Evolutionary conservation across 1,140 invertebrate genomes (phyloP).

Genomic region (Pseudomyrmex flavicornis): DNA sequence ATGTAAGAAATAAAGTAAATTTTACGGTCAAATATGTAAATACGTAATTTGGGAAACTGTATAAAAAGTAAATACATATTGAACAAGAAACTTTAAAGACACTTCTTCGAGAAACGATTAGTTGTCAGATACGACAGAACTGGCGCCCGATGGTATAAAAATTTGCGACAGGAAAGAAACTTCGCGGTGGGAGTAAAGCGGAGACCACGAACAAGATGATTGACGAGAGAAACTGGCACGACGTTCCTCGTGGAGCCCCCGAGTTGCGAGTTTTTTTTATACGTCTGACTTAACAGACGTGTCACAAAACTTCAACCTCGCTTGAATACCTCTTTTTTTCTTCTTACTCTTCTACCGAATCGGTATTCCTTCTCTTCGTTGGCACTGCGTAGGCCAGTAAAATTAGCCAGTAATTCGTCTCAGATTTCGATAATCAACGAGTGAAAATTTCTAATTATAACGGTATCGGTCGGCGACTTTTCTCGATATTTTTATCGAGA

Average conservation of each 20-base stretch:
- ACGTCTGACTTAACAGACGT: constrained; percentile 11
- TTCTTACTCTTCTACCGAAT: not conserved
- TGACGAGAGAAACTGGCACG: constrained; percentile 62
- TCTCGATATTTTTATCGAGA: not conserved
- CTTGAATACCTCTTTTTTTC: not conserved
- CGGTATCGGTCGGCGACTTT: not conserved
- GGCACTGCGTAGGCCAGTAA: not conserved
- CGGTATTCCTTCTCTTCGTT: not conserved
- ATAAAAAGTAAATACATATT: not conserved
- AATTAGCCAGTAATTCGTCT: no score
- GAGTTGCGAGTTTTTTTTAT: constrained; percentile 60
- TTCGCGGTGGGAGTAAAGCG: not conserved
- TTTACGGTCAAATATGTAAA: not conserved
- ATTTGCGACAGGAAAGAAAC: constrained; percentile 57
- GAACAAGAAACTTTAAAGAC: not conserved
- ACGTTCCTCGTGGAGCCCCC: constrained; percentile 24
- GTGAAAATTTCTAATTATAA: not conserved
- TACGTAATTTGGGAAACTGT: not conserved
- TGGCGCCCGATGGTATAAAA: constrained; percentile 38
- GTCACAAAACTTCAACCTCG: constrained; percentile 38
- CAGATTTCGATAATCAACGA: not conserved
- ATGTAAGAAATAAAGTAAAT: not conserved
- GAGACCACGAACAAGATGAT: constrained; percentile 33
- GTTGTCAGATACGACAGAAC: constrained; percentile 25
- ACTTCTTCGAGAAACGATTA: not conserved